Conservation (phyloP, 2,888 invertebrate species). For the Drosophila dives region DNA sequence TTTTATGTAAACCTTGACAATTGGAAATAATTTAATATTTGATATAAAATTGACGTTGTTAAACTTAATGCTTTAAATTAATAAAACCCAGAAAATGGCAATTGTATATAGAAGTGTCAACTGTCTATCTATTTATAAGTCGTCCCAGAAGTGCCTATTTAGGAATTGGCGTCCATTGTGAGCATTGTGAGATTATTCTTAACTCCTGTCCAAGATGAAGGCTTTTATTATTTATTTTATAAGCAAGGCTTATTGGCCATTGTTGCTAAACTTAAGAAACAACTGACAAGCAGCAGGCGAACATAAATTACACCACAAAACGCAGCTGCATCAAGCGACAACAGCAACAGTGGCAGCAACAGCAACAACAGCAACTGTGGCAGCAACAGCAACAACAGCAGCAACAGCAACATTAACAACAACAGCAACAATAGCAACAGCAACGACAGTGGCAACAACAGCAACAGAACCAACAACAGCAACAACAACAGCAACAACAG, state of each 20-base stretch:
- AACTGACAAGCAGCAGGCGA: conserved; percentile 45
- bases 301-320: conserved; percentile 66
- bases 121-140: neutral
- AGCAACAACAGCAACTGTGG: neutral
- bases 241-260: conserved; percentile 25
- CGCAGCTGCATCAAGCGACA: conserved; percentile 7
- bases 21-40: too few species aligned
- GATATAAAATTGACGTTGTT: neutral
- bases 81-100: neutral
- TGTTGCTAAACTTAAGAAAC: conserved; percentile 32
- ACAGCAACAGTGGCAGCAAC: neutral
- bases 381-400: neutral
- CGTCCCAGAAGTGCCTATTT: neutral
- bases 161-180: neutral
- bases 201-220: neutral
- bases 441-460: neutral
- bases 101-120: neutral
- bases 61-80: neutral
- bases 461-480: neutral
- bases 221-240: neutral
- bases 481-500: neutral
- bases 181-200: neutral
- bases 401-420: neutral
- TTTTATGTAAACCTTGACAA: too few species aligned
- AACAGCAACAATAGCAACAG: neutral